These are phyloP conservation scores for Dasypolia templi DNA, from an alignment of 2,888 invertebrate species.

Conservation along the genomic window DNA sequence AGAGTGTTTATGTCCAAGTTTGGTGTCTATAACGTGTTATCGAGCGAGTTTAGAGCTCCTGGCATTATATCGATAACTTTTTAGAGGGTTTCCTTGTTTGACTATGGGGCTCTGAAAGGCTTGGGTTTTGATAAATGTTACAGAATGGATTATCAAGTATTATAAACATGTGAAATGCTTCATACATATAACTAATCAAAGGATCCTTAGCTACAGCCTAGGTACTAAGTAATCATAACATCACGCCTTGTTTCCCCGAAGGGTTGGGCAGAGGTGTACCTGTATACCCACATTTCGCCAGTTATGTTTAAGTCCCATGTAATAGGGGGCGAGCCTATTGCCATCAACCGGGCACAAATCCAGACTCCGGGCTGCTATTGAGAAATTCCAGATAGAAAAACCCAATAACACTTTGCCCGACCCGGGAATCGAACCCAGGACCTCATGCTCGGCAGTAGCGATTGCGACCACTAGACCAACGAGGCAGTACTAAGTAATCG, in stretches of 20 bases:
- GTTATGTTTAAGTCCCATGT: too few relatives aligned
- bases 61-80: conserved; percentile 1
- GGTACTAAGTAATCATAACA: not conserved
- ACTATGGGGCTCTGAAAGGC: conserved; percentile 13
- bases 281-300: too few relatives aligned
- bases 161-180: conserved; percentile 1
- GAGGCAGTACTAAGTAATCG: not conserved
- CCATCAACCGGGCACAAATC: too few relatives aligned
- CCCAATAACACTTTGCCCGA: too few relatives aligned
- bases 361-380: too few relatives aligned
- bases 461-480: too few relatives aligned
- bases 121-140: conserved; percentile 15
- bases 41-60: conserved; percentile 22
- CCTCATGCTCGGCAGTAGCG: too few relatives aligned
- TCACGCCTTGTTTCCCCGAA: too few relatives aligned
- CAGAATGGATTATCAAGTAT: not conserved
- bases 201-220: not conserved
- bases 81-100: conserved; percentile 6
- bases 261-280: too few relatives aligned
- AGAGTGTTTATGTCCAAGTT: conserved; percentile 38
- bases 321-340: too few relatives aligned
- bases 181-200: not conserved
- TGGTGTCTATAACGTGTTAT: conserved; percentile 23
- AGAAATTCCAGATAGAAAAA: too few relatives aligned
- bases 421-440: too few relatives aligned